Conservation (phyloP, 2,113 vertebrate species). For the Neotoma lepida region DNA sequence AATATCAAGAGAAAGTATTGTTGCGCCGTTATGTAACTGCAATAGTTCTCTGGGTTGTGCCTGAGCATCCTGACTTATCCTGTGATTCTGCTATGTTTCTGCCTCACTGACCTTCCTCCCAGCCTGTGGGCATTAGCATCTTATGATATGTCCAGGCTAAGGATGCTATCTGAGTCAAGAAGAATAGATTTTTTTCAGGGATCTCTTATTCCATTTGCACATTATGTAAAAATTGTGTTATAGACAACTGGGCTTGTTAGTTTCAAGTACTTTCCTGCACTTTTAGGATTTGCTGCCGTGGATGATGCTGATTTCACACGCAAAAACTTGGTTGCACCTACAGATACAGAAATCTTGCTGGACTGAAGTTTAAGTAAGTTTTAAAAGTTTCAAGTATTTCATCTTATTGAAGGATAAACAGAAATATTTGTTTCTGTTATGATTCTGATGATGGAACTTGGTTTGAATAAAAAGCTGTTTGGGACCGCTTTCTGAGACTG, state of each 20-base stretch:
- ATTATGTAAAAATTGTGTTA: neutral
- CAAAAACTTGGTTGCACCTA: neutral
- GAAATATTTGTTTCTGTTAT: neutral
- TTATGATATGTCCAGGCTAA: conserved; percentile 4
- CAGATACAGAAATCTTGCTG: neutral
- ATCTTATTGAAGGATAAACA: neutral
- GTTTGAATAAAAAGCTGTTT: neutral
- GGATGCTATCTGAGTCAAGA: conserved; percentile 38
- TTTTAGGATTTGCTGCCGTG: neutral
- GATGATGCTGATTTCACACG: neutral
- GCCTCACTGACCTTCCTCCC: conserved; percentile 14
- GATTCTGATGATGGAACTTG: conserved; percentile 24
- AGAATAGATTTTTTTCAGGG: neutral
- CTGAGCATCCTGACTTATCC: conserved; percentile 8
- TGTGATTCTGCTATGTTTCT: neutral
- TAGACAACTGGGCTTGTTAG: neutral
- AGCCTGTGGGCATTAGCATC: neutral
- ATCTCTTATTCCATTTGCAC: conserved; percentile 35
- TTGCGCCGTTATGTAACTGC: neutral
- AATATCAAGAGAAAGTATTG: neutral
- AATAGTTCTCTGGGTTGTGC: neutral
- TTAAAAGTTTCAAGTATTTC: neutral
- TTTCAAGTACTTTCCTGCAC: neutral
- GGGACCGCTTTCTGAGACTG: neutral
- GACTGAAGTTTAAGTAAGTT: neutral